A percentile compares a stretch with the other conserved stretches of the same genome.
Evolutionary conservation across 92 coral and sea anemone species (phyloP).

Genomic region (Siderastrea radians): DNA sequence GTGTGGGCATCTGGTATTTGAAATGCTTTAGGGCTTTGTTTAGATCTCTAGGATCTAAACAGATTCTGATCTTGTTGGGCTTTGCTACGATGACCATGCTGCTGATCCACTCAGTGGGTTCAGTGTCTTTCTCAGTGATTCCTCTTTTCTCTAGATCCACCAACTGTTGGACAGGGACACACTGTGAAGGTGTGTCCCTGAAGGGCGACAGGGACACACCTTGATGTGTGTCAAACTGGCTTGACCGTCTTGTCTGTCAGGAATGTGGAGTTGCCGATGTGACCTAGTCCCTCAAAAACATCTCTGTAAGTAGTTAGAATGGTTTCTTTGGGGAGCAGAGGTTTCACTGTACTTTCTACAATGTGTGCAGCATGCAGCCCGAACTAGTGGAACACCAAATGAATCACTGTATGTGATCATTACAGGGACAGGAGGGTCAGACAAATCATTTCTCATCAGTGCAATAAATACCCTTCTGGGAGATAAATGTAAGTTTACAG

Average conservation of each 20-base stretch:
- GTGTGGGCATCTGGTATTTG: conserved; percentile 56
- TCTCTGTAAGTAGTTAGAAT: conserved; percentile 44
- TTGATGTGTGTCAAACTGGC: conserved; percentile 54
- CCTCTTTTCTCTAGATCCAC: conserved; percentile 50
- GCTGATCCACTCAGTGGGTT: no score
- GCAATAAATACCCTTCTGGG: no score
- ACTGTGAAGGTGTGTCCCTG: conserved; percentile 19
- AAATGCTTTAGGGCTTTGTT: conserved; percentile 46
- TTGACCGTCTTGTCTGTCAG: conserved; percentile 18
- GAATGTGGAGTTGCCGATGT: conserved; percentile 45
- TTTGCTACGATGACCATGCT: conserved; percentile 16
- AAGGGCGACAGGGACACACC: conserved; percentile 10
- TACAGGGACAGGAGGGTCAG: no score
- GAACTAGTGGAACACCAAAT: no score
- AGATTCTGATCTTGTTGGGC: conserved; percentile 52
- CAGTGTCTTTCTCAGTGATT: no score
- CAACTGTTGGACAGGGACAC: neutral
- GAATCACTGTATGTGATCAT: no score
- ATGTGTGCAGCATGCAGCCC: no score
- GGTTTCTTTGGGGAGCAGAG: conserved; percentile 28
- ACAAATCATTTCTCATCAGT: no score
- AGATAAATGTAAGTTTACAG: no score
- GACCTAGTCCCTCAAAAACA: conserved; percentile 15
- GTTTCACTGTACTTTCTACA: no score
- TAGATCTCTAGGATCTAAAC: conserved; percentile 56